Evolutionary conservation across 2,113 vertebrate species (phyloP), one percentile per base, ranked within the genome.

Genomic region (Peromyscus leucopus): DNA sequence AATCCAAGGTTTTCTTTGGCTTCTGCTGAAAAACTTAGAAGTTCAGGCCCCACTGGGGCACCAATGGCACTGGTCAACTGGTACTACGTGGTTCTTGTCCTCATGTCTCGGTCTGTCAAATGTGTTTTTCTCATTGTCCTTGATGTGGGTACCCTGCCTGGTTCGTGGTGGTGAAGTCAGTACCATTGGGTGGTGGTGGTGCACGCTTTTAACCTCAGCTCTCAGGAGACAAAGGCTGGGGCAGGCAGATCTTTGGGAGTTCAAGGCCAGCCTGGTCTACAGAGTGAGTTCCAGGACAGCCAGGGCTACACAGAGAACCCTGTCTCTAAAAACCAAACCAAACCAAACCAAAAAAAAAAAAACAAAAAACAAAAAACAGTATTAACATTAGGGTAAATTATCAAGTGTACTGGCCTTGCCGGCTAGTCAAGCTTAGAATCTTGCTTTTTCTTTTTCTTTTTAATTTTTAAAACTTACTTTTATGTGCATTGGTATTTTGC

Each of bases 11-110:
- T 72, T 90, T 46, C 42, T 83, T 78, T 61, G 55, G 63, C 46
- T 82, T 87, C 80, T 96, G 42, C 89, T 94, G 82, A 79, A 86
- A 90, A 69, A 76, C 33, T 48, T 42, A 59, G 57, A 72, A 79
- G 67, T 67, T 79, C 8, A 7, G 83, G 65, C 59, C 78, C 46
- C 4, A 21, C 3, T 19, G 59, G 84, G 96, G 72, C 22, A 7
- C 7, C 21, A 2, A 4, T 24, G 63, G 24, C 33, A 55, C n/a
- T 28, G 19, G 1, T 13, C 19, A 67, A 0, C 3, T 57, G 78
- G 22, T 78, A 36, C 8, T 7, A n/a, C 36, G 59, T 42, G 79
- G 22, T 31, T 57, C 48, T 7, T n/a, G 33, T 22, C 55, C 31
- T 42, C 2, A 4, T 6, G 36, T 36, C 48, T 22, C 74, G 15